A percentile compares a stretch with the other conserved stretches of the same genome.
Evolutionary conservation across 1,140 invertebrate genomes (phyloP).

Genomic region (Neotoxoptera formosana): DNA sequence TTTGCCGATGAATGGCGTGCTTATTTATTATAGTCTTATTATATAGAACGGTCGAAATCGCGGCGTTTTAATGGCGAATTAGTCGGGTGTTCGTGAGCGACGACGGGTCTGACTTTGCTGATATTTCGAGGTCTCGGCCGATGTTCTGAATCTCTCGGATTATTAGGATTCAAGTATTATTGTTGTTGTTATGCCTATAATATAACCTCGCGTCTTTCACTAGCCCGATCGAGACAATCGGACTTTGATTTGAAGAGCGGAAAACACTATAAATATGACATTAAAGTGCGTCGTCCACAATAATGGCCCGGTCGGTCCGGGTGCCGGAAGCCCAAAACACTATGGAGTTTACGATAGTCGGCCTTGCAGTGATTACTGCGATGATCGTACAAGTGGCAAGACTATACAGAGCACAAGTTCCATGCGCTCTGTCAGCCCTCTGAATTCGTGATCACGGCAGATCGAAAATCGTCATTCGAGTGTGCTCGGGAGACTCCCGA

Average conservation of each 20-base stretch:
- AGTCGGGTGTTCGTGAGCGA: neutral
- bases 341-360: neutral
- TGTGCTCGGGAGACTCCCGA: neutral
- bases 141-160: neutral
- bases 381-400: neutral
- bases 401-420: neutral
- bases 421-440: neutral
- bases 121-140: conserved; percentile 27
- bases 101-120: conserved; percentile 5
- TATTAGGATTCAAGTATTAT: neutral
- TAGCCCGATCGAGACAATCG: neutral
- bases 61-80: neutral
- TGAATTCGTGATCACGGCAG: neutral
- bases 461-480: neutral
- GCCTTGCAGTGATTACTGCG: neutral
- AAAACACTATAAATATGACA: neutral
- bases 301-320: neutral
- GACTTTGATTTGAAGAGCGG: conserved; percentile 5
- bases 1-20: neutral
- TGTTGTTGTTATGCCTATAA: neutral
- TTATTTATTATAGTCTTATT: neutral
- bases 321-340: conserved; percentile 16
- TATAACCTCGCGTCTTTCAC: conserved; percentile 35
- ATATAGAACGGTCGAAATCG: neutral
- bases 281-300: neutral